Base-by-base conservation (phyloP, 2,888 invertebrate species). In the Leistus spinibarbis region DNA sequence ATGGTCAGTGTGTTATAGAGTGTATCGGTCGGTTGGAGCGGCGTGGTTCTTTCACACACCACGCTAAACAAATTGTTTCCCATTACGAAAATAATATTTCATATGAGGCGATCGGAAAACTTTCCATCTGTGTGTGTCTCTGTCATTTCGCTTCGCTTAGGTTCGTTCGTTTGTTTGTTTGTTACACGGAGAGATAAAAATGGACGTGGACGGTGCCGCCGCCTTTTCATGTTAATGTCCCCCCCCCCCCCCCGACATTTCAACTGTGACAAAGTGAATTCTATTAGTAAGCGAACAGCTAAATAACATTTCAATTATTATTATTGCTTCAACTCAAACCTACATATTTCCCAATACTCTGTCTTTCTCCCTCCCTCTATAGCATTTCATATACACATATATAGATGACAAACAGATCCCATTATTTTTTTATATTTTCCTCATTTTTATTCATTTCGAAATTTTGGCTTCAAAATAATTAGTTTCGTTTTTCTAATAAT, bases 51-150 rank as follows among this genome's bases (percentile, higher is more conserved):
- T 73, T 73, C 66, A 73, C 73, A 73, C 67, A 19, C n/a, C n/a
- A n/a, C n/a, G n/a, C n/a, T 73, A 67, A 67, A 73, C 73, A 73
- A 73, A 73, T 73, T 73, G 73, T 73, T 67, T 73, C 67, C 73
- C 62, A 73, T 73, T 73, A 73, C 53, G 64, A 73, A 73, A 73
- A 73, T 73, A 57, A 73, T 73, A 73, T 67, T 67, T 73, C 73
- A 73, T 73, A 63, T 9, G 40, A 60, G 63, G 3, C n/a, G n/a
- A 24, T 24, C 24, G 24, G 7, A 13, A 10, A 73, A 73, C 73
- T 73, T 73, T 73, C 73, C 62, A 67, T 73, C 67, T 40, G 70
- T 19, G 19, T 63, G 20, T 56, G 54, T 56, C 19, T 56, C 56
- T 1, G 56, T 60, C 60, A 1, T 3, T 56, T 1, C 0, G 56